phyloP scores from a whole-genome alignment of 2,888 invertebrate genomes.

The Pristionchus exspectatus region DNA sequence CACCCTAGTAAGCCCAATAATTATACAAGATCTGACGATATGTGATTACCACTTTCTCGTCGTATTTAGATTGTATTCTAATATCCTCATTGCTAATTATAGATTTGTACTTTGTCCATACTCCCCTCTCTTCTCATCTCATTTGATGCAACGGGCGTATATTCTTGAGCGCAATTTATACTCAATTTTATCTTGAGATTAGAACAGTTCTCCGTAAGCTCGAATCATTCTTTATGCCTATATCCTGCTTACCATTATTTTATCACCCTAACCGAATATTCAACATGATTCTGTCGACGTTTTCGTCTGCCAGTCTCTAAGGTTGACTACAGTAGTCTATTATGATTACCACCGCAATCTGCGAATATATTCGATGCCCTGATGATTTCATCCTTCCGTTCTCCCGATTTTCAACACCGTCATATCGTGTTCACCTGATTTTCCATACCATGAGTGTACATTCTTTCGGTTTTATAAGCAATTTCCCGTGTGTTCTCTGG shows the following conservation, averaged over 20 bases:
- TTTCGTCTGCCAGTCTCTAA: background rate
- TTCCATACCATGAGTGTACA: conserved; percentile 44
- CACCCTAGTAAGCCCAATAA: background rate
- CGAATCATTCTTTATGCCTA: background rate
- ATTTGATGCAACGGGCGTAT: conserved; percentile 18
- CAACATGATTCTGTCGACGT: background rate
- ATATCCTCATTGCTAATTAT: background rate
- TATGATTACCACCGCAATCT: background rate
- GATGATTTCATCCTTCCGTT: background rate
- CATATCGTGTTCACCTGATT: conserved; percentile 33
- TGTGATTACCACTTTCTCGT: background rate
- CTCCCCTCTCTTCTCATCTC: background rate
- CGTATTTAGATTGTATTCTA: background rate
- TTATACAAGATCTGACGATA: background rate
- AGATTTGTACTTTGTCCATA: conserved; percentile 3
- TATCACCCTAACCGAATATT: background rate
- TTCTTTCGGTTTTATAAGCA: conserved; percentile 24
- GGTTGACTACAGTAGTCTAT: background rate
- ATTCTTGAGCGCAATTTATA: background rate
- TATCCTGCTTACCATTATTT: background rate
- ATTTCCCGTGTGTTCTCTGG: conserved; percentile 10
- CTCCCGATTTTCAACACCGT: conserved; percentile 32
- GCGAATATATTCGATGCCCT: background rate
- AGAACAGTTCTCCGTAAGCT: too few relatives aligned
- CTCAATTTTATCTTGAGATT: background rate